These are phyloP conservation scores for Etheostoma nigrum DNA, from an alignment of 2,797 vertebrate genomes.

Conservation along the genomic window DNA sequence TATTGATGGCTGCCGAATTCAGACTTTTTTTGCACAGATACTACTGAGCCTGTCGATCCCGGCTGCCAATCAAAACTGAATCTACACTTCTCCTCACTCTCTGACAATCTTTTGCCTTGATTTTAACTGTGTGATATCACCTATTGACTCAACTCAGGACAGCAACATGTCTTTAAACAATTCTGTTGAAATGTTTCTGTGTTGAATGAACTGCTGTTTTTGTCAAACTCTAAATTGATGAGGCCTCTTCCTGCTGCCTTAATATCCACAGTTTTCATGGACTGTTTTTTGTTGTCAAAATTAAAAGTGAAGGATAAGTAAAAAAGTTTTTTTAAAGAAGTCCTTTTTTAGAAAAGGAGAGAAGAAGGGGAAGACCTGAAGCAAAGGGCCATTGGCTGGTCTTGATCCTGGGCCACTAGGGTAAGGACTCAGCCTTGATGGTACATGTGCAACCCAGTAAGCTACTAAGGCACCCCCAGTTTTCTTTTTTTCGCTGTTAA, in stretches of 20 bases:
- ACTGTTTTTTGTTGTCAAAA: neutral
- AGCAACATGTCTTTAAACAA: neutral
- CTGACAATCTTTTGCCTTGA: constrained; percentile 8
- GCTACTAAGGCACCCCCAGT: too few relatives aligned
- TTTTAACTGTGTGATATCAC: neutral
- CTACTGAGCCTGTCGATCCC: neutral
- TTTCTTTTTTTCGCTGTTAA: neutral
- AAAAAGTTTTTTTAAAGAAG: too few relatives aligned
- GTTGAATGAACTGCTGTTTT: neutral
- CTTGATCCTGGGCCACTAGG: too few relatives aligned
- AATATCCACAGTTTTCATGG: constrained; percentile 18
- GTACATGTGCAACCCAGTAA: too few relatives aligned
- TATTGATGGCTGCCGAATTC: constrained; percentile 3
- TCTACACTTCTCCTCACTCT: neutral
- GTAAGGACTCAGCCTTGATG: too few relatives aligned
- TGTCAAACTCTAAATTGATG: neutral
- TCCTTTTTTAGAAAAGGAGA: too few relatives aligned
- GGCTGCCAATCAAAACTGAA: neutral
- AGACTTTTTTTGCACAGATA: neutral
- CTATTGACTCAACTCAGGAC: neutral
- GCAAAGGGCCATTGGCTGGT: too few relatives aligned
- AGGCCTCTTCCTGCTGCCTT: constrained; percentile 39
- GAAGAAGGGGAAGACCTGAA: too few relatives aligned
- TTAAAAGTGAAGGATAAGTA: neutral
- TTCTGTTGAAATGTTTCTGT: neutral